A percentile compares a stretch with the other conserved stretches of the same genome.
Evolutionary conservation across 1,140 invertebrate genomes (phyloP).

Genomic region (Microvelia longipes): DNA sequence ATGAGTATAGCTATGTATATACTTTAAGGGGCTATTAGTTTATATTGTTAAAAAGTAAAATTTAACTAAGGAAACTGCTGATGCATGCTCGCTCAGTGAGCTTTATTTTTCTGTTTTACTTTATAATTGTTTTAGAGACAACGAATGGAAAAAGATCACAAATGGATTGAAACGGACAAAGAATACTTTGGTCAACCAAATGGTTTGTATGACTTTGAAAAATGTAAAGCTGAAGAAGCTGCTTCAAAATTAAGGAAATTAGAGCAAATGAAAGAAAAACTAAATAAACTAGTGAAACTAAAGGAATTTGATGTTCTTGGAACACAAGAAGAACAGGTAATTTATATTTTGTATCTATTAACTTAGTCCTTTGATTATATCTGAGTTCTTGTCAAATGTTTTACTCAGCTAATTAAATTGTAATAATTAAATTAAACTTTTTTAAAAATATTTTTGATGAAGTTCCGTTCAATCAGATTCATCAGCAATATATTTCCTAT

Average conservation of each 20-base stretch:
- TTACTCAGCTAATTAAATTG: too few species aligned
- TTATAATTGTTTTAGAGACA: conserved; percentile 27
- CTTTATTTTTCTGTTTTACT: not conserved
- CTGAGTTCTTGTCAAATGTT: too few species aligned
- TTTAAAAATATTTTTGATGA: too few species aligned
- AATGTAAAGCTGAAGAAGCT: conserved; percentile 41
- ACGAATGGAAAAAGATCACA: conserved; percentile 37
- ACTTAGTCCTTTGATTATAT: not conserved
- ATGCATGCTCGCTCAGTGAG: too few species aligned
- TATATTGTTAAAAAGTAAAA: too few species aligned
- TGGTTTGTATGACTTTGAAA: conserved; percentile 37
- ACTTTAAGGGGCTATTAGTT: too few species aligned
- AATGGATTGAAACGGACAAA: conserved; percentile 67
- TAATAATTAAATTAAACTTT: too few species aligned
- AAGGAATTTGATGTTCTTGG: conserved; percentile 71
- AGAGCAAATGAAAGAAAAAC: conserved; percentile 48
- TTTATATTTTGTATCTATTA: not conserved
- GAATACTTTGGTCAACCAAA: conserved; percentile 55
- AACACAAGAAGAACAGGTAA: conserved; percentile 68
- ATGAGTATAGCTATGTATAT: too few species aligned
- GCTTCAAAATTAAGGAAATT: conserved; percentile 43
- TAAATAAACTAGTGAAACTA: conserved; percentile 66
- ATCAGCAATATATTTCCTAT: too few species aligned
- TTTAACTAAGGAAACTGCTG: too few species aligned
- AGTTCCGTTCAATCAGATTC: too few species aligned